Percentiles rank a stretch among this genome's conserved stretches.
Evolutionary conservation across 2,113 vertebrate genomes (phyloP).

Genomic region (Halichoeres trimaculatus): DNA sequence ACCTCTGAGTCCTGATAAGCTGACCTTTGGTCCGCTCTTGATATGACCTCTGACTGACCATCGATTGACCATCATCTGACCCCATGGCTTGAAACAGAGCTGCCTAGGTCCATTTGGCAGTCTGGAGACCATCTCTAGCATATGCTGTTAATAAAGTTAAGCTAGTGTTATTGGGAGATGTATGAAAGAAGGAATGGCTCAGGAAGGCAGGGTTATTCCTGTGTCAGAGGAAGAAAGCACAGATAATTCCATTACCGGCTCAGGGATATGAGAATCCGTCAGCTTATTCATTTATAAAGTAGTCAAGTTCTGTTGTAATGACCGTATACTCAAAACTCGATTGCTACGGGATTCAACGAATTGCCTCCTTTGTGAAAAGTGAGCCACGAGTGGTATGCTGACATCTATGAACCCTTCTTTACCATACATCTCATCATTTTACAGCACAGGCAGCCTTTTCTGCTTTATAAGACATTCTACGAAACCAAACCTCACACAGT

Average conservation of each 20-base stretch:
- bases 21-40: conserved; percentile 67
- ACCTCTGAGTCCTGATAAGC: conserved; percentile 63
- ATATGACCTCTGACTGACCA: conserved; percentile 77
- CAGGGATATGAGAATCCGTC: conserved; percentile 71
- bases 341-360: conserved; percentile 32
- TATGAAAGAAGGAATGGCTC: conserved; percentile 86
- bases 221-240: conserved; percentile 87
- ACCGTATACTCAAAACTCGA: conserved; percentile 41
- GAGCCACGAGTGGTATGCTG: conserved; percentile 23
- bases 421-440: conserved; percentile 22
- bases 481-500: conserved; percentile 17
- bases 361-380: conserved; percentile 42
- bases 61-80: conserved; percentile 84
- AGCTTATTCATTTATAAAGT: conserved; percentile 56
- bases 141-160: conserved; percentile 91
- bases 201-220: conserved; percentile 87
- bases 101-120: conserved; percentile 53
- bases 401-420: conserved; percentile 33
- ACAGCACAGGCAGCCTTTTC: conserved; percentile 19
- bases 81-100: conserved; percentile 75
- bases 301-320: conserved; percentile 45
- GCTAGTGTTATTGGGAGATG: conserved; percentile 90
- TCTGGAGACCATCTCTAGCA: conserved; percentile 87
- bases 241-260: conserved; percentile 86
- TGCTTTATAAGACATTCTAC: conserved; percentile 35